Evolutionary conservation across 2,113 vertebrate genomes (phyloP).

Genomic region (Melanerpes aurifrons): DNA sequence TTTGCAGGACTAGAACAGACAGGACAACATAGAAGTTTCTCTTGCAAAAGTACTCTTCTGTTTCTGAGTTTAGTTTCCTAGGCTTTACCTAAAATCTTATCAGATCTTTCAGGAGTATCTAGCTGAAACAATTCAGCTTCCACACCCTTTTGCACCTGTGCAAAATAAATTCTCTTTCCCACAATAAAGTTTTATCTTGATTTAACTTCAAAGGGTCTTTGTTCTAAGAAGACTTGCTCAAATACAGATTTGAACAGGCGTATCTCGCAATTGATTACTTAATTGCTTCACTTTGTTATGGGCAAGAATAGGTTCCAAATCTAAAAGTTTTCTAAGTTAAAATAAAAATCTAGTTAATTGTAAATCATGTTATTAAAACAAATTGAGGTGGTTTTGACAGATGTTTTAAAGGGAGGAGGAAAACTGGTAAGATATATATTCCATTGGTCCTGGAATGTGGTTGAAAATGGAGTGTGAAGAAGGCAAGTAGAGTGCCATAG

Average conservation of each 20-base stretch:
- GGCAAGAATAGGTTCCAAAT: neutral
- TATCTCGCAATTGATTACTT: neutral
- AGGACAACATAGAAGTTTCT: neutral
- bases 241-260: neutral
- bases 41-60: neutral
- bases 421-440: neutral
- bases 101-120: constrained; percentile 38
- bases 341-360: neutral
- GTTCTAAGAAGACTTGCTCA: constrained; percentile 26
- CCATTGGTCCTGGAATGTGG: neutral
- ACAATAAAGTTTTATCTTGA: constrained; percentile 58
- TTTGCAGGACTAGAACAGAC: neutral
- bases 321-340: neutral
- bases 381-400: neutral
- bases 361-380: neutral
- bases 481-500: fast-evolving
- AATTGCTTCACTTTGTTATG: neutral
- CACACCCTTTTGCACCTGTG: constrained; percentile 61
- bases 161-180: constrained; percentile 53
- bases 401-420: neutral
- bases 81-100: constrained; percentile 27
- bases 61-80: neutral
- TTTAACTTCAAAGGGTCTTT: constrained; percentile 60
- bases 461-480: neutral
- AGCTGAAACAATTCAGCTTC: constrained; percentile 31